Evolutionary conservation across 1,140 invertebrate genomes (phyloP).

Genomic region (Fopius arisanus): DNA sequence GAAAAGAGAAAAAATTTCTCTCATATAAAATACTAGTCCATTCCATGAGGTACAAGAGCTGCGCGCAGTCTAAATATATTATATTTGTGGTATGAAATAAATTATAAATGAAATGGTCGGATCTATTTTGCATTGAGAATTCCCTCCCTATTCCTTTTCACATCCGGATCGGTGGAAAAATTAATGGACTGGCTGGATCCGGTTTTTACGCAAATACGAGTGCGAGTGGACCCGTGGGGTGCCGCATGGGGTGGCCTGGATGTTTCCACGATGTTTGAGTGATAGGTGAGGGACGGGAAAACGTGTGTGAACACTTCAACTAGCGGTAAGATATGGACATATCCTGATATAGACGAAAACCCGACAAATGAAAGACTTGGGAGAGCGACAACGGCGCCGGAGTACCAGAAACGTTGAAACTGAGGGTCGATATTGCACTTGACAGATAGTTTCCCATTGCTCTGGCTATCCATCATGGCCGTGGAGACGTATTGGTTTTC

Average conservation of each 20-base stretch:
- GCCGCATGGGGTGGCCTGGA: conserved; percentile 31
- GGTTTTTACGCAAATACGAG: conserved; percentile 38
- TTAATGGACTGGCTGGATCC: conserved; percentile 21
- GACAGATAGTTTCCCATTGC: conserved; percentile 66
- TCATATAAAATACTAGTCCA: conserved; percentile 35
- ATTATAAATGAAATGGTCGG: conserved; percentile 32
- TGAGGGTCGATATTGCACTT: conserved; percentile 64
- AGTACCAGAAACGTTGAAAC: conserved; percentile 42
- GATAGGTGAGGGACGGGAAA: conserved; percentile 42
- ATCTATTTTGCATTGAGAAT: background rate
- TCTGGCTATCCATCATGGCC: conserved; percentile 63
- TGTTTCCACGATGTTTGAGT: conserved; percentile 48
- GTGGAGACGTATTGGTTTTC: conserved; percentile 62
- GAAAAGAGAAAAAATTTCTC: too few species aligned
- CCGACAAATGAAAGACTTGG: background rate
- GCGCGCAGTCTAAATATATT: background rate
- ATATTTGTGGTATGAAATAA: conserved; percentile 32
- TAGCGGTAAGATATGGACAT: conserved; percentile 8
- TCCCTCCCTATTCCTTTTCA: background rate
- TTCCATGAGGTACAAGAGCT: conserved; percentile 19
- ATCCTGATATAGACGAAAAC: background rate
- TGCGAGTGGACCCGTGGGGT: conserved; percentile 24
- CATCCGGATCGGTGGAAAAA: conserved; percentile 10
- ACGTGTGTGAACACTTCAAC: conserved; percentile 6
- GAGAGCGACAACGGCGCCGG: conserved; percentile 43